Evolutionary conservation across 2,113 vertebrate genomes (phyloP).

Genomic region (Galeopterus variegatus): DNA sequence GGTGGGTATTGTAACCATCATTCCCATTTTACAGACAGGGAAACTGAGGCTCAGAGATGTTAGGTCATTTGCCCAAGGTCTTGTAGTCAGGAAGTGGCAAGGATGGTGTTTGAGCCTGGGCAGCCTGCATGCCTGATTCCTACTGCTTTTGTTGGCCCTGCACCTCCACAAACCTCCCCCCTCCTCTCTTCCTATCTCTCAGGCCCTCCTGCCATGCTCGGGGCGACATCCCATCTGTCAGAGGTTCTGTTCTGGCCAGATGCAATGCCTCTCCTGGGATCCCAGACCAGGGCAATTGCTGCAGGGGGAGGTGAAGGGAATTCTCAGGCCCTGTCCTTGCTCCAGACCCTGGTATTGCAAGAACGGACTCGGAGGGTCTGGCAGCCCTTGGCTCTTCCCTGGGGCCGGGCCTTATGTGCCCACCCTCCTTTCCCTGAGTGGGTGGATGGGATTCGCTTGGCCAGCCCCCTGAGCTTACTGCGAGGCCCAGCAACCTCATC

Average conservation of each 20-base stretch:
- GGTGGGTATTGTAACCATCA: neutral
- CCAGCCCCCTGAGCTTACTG: neutral
- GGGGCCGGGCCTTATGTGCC: neutral
- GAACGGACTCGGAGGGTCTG: neutral
- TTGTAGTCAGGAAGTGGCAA: neutral
- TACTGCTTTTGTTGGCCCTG: neutral
- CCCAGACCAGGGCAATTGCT: slow-evolving; percentile 17
- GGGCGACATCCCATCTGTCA: slow-evolving; percentile 61
- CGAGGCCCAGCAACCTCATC: neutral
- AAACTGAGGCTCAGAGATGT: neutral
- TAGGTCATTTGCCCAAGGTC: neutral
- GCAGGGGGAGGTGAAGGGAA: neutral
- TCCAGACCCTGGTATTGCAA: neutral
- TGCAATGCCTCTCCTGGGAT: slow-evolving; percentile 46
- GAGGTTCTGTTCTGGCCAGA: slow-evolving; percentile 75
- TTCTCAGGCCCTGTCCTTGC: neutral
- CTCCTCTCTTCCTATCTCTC: neutral
- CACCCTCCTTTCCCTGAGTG: neutral
- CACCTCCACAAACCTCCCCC: neutral
- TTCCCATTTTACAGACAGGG: neutral
- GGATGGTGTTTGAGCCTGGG: neutral
- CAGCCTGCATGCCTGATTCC: neutral
- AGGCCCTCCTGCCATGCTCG: neutral
- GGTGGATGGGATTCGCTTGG: neutral
- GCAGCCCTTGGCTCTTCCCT: neutral